A percentile compares a stretch with the other conserved stretches of the same genome.
Evolutionary conservation across 2,888 invertebrate species (phyloP).

Genomic region (Tachina fera): DNA sequence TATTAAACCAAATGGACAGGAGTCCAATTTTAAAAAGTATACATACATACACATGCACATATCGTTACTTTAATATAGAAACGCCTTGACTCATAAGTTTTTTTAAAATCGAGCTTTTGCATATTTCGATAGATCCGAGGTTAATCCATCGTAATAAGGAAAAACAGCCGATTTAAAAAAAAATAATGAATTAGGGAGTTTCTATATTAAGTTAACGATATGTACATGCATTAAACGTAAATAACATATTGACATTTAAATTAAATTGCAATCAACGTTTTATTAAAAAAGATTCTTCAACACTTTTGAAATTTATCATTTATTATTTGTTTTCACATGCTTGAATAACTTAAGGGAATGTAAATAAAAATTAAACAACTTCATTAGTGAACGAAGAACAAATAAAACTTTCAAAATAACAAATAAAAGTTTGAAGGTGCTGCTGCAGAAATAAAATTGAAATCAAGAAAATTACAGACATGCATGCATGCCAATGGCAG

Average conservation of each 20-base stretch:
- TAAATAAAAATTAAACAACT: constrained; percentile 68
- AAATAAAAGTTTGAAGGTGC: constrained; percentile 11
- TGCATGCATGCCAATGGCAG: constrained; percentile 67
- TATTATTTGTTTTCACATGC: background rate
- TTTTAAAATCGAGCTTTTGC: no score
- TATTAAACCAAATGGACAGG: no score
- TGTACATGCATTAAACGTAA: background rate
- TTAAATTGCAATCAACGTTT: constrained; percentile 3
- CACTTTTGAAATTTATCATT: constrained; percentile 37
- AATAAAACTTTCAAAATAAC: constrained; percentile 68
- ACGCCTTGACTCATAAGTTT: no score
- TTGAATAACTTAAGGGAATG: constrained; percentile 41
- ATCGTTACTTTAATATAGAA: no score
- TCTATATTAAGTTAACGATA: no score
- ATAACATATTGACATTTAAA: background rate
- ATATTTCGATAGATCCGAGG: no score
- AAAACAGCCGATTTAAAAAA: no score
- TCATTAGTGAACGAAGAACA: constrained; percentile 66
- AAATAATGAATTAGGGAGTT: no score
- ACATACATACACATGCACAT: no score
- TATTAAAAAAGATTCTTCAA: constrained; percentile 2
- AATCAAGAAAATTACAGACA: constrained; percentile 68
- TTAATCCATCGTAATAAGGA: no score
- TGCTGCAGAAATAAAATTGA: constrained; percentile 62
- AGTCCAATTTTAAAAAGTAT: no score